Evolutionary conservation across 2,888 invertebrate species (phyloP), one percentile per base, ranked within the genome.

Genomic region (Heliothis peltigera): DNA sequence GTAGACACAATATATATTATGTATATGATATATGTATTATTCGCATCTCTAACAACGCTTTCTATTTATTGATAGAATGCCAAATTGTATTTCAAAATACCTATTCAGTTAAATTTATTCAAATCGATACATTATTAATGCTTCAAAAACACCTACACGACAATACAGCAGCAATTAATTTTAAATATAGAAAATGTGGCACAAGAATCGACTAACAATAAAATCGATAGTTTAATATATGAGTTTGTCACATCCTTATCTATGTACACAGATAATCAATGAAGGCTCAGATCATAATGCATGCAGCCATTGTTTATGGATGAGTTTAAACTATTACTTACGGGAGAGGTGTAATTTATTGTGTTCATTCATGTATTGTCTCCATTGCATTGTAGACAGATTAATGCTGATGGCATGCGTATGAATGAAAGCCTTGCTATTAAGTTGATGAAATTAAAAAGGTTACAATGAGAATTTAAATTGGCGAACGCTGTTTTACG

Each of bases 161-260:
- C 44, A 55, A 63, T 61, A 54, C 44, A 44, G 47, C 25, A 47
- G 66, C 62, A 70, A 76, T 79, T 81, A 70, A 77, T 74, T 70
- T 80, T 35, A 18, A 74, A 68, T 60, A 70, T 71, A 64, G 66
- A 72, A 82, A 77, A 64, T 55, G 55, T 66, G 66, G 47, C 64
- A 44, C 32, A 64, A 68, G 68, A 75, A 71, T 69, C 73, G 59
- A 65, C 55, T 63, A 68, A 73, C 75, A 79, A 80, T 68, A 71
- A 76, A 77, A 84, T 85, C 86, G 84, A 89, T 83, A 81, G 72
- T 80, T 83, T 60, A 80, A 85, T 89, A 82, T 85, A 86, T 87
- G 74, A 82, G 60, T 61, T 73, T 84, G 85, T 84, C 87, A 82
- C 81, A 61, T 80, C 75, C 80, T 86, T 87, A 87, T 85, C 85